Conservation (phyloP, 2,888 invertebrate genomes). For the Kuschelorhynchus macadamiae region DNA sequence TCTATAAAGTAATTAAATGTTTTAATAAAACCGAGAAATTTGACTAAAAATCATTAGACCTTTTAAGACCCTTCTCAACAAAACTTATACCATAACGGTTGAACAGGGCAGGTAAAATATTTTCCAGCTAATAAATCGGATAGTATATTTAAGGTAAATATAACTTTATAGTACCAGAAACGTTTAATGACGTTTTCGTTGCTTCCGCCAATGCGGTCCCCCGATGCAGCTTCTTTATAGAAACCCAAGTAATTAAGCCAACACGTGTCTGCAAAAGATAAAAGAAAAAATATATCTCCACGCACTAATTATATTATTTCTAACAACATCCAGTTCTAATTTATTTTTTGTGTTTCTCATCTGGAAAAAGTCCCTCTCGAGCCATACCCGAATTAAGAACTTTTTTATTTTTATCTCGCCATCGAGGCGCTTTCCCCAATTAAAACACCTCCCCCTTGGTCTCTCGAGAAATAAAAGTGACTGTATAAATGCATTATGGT, state of each 20-base stretch:
- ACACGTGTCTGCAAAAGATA: conserved; percentile 26
- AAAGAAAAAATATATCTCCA: conserved; percentile 19
- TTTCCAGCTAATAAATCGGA: no score
- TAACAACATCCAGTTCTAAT: conserved; percentile 43
- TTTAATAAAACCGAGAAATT: no score
- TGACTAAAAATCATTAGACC: no score
- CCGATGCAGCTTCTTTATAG: no score
- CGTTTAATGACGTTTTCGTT: no score
- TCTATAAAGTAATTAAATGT: no score
- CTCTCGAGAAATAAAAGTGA: conserved; percentile 51
- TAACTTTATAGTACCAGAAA: no score
- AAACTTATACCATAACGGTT: no score
- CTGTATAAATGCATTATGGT: conserved; percentile 63
- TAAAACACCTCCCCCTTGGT: conserved; percentile 63
- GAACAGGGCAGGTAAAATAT: no score
- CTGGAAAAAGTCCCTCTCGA: conserved; percentile 63
- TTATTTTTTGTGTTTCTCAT: conserved; percentile 50
- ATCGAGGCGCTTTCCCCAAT: conserved; percentile 66
- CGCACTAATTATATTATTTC: conserved; percentile 40
- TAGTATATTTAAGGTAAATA: no score
- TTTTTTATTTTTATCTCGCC: conserved; percentile 68
- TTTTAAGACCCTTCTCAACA: no score
- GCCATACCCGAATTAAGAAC: conserved; percentile 64
- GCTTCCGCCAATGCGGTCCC: no score
- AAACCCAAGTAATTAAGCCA: conserved; percentile 16